Conservation (phyloP, 2,797 vertebrate genomes). For the Pterois miles region DNA sequence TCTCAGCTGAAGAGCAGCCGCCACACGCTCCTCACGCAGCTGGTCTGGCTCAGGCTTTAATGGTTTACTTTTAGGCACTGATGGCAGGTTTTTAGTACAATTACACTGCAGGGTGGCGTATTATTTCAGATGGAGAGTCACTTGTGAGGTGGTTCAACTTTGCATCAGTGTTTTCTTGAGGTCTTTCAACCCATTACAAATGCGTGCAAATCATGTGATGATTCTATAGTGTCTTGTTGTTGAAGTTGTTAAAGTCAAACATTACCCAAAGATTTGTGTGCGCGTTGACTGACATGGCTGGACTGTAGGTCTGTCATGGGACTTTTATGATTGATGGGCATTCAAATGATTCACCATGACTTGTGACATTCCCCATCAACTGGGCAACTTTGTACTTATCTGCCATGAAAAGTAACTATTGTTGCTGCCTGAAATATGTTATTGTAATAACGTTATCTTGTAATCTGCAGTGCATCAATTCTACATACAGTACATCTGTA, state of each 20-base stretch:
- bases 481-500: not conserved
- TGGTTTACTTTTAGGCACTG: not conserved
- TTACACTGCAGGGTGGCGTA: not conserved
- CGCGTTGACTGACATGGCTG: constrained; percentile 12
- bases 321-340: constrained; percentile 64
- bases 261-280: constrained; percentile 55
- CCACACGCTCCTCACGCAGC: no score
- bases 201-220: constrained; percentile 51
- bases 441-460: not conserved
- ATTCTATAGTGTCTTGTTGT: constrained; percentile 28
- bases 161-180: not conserved
- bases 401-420: not conserved
- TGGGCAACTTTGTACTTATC: not conserved
- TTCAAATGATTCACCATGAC: constrained; percentile 8
- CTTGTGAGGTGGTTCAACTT: not conserved
- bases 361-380: not conserved
- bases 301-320: constrained; percentile 56
- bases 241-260: constrained; percentile 70
- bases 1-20: no score
- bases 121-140: not conserved
- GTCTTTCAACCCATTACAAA: not conserved
- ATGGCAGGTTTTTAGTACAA: not conserved
- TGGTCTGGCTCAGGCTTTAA: no score
- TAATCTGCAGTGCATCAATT: not conserved
- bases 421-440: not conserved